Evolutionary conservation across 2,797 vertebrate species (phyloP), one percentile per base, ranked within the genome.

Genomic region (Distichodus sexfasciatus): DNA sequence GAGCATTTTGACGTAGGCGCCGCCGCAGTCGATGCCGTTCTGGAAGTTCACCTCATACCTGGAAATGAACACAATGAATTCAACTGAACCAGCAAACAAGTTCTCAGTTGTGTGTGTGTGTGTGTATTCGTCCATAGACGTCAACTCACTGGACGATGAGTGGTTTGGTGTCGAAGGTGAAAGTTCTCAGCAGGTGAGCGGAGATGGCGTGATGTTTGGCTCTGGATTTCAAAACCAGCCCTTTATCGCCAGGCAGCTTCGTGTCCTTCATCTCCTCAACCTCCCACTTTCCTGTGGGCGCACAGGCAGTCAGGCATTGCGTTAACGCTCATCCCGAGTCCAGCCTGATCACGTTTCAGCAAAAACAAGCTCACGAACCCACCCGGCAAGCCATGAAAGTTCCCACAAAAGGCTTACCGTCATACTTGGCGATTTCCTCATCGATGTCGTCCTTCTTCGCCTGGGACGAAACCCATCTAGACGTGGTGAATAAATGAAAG

Each of bases 11-110:
- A 99, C 90, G 75, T 99, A 99, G 66, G 96, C 97, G 1, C 97
- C 97, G 0, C 97, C 97, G 50, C 97, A 99, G 76, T 99, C 97
- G 66, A 99, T 99, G 28, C 97, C 97, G 0, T 88, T 90, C 85
- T 99, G 97, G 89, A 99, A 99, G 87, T 95, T 99, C 74, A 99
- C 97, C 81, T 99, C 97, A 75, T 99, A 99, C 82, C 96, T 98
- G 83, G 59, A 3, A 24, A 26, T 12, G 26, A 9, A 21, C n/a
- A 47, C n/a, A n/a, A n/a, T n/a, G n/a, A n/a, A n/a, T n/a, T n/a
- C n/a, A n/a, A n/a, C n/a, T n/a, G n/a, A n/a, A 47, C 19, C 31
- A 33, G 31, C 31, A 33, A 9, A 33, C 31, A 33, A 4, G 4
- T 33, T 33, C 31, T 5, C 9, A 40, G 3, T 5, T 2, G n/a